These are phyloP conservation scores for Xylota segnis DNA, from an alignment of 2,888 invertebrate genomes.

Conservation along the genomic window DNA sequence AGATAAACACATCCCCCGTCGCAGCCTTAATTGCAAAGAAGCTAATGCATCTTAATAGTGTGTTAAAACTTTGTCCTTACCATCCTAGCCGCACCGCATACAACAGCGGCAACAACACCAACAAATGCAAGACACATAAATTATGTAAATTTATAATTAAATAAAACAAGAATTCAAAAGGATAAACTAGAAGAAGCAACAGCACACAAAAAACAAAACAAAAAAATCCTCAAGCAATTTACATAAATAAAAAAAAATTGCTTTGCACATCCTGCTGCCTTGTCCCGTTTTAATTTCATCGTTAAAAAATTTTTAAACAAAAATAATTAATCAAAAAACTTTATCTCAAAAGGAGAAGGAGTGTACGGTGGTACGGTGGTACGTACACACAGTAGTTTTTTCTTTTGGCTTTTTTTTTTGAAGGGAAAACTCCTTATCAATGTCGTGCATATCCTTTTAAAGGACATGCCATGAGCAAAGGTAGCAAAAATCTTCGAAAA, in stretches of 20 bases:
- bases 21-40: conserved; percentile 51
- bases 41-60: conserved; percentile 69
- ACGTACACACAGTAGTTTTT: neutral
- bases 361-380: neutral
- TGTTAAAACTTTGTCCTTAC: conserved; percentile 54
- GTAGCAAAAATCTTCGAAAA: conserved; percentile 10
- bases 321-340: conserved; percentile 65
- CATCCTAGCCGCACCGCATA: conserved; percentile 14
- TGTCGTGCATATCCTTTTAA: conserved; percentile 22
- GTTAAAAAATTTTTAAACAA: conserved; percentile 38
- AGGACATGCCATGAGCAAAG: neutral
- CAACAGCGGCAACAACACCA: neutral
- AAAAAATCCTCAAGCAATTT: conserved; percentile 28
- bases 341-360: neutral
- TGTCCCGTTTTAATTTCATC: conserved; percentile 38
- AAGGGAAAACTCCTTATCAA: conserved; percentile 16
- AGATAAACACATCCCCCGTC: conserved; percentile 29
- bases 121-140: conserved; percentile 35
- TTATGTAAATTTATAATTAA: conserved; percentile 70
- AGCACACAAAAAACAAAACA: neutral
- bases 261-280: neutral
- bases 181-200: conserved; percentile 5
- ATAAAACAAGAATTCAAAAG: conserved; percentile 44
- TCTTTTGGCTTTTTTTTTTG: no score
- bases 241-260: conserved; percentile 38